phyloP scores from a whole-genome alignment of 2,888 invertebrate genomes.

The Temnothorax unifasciatus region DNA sequence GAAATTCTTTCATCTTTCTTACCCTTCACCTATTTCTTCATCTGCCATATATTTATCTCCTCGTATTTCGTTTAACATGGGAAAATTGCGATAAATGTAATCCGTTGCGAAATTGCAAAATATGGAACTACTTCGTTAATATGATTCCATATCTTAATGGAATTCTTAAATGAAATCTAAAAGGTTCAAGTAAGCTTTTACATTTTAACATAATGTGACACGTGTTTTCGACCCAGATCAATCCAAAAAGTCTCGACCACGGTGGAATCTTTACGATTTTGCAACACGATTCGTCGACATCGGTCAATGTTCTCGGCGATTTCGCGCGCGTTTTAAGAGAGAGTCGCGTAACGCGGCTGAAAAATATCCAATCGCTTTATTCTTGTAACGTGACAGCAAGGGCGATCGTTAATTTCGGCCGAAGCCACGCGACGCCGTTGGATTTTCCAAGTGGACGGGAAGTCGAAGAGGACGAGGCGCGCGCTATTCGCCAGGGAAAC shows the following conservation, averaged over 20 bases:
- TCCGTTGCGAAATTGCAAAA: neutral
- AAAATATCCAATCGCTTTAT: constrained; percentile 39
- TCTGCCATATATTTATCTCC: neutral
- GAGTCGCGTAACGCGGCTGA: neutral
- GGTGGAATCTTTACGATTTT: neutral
- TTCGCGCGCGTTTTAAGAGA: constrained; percentile 10
- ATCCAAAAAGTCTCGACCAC: neutral
- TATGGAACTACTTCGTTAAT: neutral
- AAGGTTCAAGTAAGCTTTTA: neutral
- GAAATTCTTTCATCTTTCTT: constrained; percentile 38
- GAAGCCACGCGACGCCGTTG: constrained; percentile 47
- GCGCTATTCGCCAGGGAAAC: constrained; percentile 73
- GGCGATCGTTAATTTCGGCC: constrained; percentile 56
- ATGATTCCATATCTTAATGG: neutral
- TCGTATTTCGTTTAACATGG: neutral
- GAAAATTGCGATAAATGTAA: neutral
- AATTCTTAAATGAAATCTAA: neutral
- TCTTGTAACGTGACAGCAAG: constrained; percentile 31
- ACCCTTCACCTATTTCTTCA: neutral
- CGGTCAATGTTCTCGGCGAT: neutral
- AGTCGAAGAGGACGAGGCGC: constrained; percentile 57
- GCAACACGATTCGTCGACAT: neutral
- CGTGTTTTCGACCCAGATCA: neutral
- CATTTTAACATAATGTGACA: neutral
- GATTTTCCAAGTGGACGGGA: constrained; percentile 62